A percentile compares a stretch with the other conserved stretches of the same genome.
Evolutionary conservation across 1,140 invertebrate species (phyloP).

Genomic region (Drosophila sp.): DNA sequence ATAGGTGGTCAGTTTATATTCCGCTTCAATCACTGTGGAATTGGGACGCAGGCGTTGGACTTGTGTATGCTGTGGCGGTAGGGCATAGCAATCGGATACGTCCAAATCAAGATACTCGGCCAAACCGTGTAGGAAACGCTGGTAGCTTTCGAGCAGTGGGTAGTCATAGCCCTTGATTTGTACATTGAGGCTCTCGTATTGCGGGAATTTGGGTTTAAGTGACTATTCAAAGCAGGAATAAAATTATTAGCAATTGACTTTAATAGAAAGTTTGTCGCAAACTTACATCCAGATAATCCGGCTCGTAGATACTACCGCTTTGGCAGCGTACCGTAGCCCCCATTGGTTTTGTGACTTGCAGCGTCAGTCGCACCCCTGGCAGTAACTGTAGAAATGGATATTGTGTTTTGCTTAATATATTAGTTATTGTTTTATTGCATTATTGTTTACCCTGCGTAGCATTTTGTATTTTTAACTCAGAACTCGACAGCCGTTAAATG

Average conservation of each 20-base stretch:
- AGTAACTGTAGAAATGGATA: conserved; percentile 39
- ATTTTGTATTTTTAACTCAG: conserved; percentile 32
- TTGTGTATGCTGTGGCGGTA: conserved; percentile 87
- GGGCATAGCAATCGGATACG: conserved; percentile 90
- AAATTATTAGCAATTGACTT: not conserved
- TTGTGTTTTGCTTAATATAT: conserved; percentile 16
- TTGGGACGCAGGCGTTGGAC: conserved; percentile 88
- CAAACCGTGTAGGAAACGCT: conserved; percentile 89
- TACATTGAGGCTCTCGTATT: conserved; percentile 90
- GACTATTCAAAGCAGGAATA: conserved; percentile 83
- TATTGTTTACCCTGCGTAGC: conserved; percentile 64
- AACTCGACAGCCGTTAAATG: not conserved
- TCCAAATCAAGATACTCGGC: conserved; percentile 89
- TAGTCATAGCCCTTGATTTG: conserved; percentile 93
- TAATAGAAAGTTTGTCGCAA: not conserved
- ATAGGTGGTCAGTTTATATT: conserved; percentile 90
- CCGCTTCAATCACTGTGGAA: conserved; percentile 86
- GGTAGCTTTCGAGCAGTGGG: conserved; percentile 90
- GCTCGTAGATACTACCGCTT: conserved; percentile 84
- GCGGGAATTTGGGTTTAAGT: conserved; percentile 87
- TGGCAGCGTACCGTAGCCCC: conserved; percentile 7
- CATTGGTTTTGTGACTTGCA: conserved; percentile 37
- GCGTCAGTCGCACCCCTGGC: conserved; percentile 25
- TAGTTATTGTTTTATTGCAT: not conserved
- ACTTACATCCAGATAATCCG: conserved; percentile 85